Percentiles rank a stretch among this genome's conserved stretches.
Conservation (phyloP, 2,888 invertebrate species). For the Dilophus febrilis region DNA sequence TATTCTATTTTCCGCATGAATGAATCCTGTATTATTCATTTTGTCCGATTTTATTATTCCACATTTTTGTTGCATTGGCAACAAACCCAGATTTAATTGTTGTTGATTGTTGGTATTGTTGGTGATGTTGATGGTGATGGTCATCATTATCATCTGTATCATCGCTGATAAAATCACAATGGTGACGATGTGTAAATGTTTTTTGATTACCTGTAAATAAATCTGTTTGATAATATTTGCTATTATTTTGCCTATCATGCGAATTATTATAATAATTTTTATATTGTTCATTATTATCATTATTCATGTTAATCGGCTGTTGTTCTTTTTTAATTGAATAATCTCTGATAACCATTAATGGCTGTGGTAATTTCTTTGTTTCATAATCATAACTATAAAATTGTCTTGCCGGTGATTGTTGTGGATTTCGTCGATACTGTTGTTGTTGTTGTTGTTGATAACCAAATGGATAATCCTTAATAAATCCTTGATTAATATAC, state of each 20-base stretch:
- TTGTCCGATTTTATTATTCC: conserved; percentile 9
- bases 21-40: too few relatives aligned
- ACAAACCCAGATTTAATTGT: conserved; percentile 10
- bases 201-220: not conserved
- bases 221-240: not conserved
- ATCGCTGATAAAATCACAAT: not conserved
- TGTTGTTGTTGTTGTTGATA: not conserved
- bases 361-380: too few relatives aligned
- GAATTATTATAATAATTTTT: too few relatives aligned
- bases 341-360: conserved; percentile 8
- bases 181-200: not conserved
- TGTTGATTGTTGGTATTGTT: conserved; percentile 2
- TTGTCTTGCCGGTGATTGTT: conserved; percentile 1
- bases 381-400: too few relatives aligned
- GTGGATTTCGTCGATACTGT: not conserved
- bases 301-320: not conserved
- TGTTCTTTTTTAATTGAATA: conserved; percentile 5
- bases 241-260: too few relatives aligned
- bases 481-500: not conserved
- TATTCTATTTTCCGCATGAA: too few relatives aligned
- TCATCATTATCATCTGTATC: not conserved
- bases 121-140: not conserved
- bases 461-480: not conserved
- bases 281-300: too few relatives aligned
- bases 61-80: conserved; percentile 11